Conservation (phyloP, 2,113 vertebrate genomes). For the Anseranas semipalmata region DNA sequence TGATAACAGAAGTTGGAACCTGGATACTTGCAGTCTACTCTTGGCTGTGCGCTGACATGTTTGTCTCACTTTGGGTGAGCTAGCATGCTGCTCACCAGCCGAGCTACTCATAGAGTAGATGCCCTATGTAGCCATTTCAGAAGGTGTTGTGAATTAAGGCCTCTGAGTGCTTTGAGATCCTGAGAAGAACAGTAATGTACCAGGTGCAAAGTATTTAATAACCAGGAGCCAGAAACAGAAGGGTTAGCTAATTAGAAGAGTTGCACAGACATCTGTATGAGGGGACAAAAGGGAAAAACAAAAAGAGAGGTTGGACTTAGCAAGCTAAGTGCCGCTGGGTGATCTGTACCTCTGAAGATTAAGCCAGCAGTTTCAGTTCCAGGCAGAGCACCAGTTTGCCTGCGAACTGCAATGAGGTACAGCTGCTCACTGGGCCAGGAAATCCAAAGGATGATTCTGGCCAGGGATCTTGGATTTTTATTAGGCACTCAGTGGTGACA, state of each 20-base stretch:
- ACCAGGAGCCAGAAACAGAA: neutral
- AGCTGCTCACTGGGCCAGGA: neutral
- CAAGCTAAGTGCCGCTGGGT: neutral
- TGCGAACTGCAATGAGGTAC: neutral
- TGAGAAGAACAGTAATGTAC: neutral
- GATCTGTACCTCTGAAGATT: neutral
- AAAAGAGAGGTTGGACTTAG: neutral
- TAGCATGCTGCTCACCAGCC: neutral
- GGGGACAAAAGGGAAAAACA: neutral
- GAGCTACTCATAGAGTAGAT: neutral
- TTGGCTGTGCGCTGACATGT: neutral
- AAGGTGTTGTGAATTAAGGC: neutral
- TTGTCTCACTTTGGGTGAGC: neutral
- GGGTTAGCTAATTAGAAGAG: neutral
- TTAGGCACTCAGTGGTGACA: slow-evolving; percentile 13
- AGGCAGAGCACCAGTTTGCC: neutral
- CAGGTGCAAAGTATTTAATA: neutral
- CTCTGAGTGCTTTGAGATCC: neutral
- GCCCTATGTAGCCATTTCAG: neutral
- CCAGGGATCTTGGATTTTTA: slow-evolving; percentile 23
- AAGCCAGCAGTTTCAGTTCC: neutral
- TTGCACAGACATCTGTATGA: neutral
- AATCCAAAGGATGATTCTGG: neutral
- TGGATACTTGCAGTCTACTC: neutral
- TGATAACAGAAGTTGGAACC: neutral